Evolutionary conservation across 2,888 invertebrate genomes (phyloP), one percentile per base, ranked within the genome.

Genomic region (Hirtodrosophila duncani): DNA sequence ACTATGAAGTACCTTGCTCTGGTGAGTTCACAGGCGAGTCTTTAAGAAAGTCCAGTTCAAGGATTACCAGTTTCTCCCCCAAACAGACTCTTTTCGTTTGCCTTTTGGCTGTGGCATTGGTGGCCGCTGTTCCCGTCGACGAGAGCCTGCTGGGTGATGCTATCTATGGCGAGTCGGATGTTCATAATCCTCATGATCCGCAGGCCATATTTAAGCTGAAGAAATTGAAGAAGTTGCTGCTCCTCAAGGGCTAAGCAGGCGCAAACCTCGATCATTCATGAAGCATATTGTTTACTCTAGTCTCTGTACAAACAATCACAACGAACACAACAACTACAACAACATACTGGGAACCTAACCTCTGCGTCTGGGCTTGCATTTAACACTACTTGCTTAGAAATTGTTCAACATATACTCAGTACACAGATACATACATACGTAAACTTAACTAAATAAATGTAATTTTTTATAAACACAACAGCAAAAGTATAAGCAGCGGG

Each of bases 141-240:
- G 84, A 84, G 50, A 63, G 84, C 3, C 42, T 83, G 14, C 65
- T 68, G 8, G 85, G 74, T 10, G 85, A 85, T 43, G 64, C 83
- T 34, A 63, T 85, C 26, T 79, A 82, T 37, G 63, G 69, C 42
- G 72, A 77, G 18, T 49, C 56, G 0, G 79, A 84, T n/a, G 77
- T 77, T 16, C 75, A 82, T 36, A 83, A 81, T 66, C 83, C 85
- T 3, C 81, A 86, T 62, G 82, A 83, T 56, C 74, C 82, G 5
- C 82, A 83, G 48, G 68, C 84, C 14, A 77, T 86, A 43, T 86
- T 86, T 59, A 86, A 86, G 71, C 67, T 86, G 55, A 85, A 86
- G 71, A 86, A 86, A 70, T 64, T 86, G 51, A 85, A 86, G 65
- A 86, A 86, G 66, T 56, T 86, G 45, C 78, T 84, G 16, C 59